Percentiles rank a stretch among this genome's conserved stretches.
phyloP scores from a whole-genome alignment of 2,888 invertebrate genomes.

The Rhopalosiphum nymphaeae region DNA sequence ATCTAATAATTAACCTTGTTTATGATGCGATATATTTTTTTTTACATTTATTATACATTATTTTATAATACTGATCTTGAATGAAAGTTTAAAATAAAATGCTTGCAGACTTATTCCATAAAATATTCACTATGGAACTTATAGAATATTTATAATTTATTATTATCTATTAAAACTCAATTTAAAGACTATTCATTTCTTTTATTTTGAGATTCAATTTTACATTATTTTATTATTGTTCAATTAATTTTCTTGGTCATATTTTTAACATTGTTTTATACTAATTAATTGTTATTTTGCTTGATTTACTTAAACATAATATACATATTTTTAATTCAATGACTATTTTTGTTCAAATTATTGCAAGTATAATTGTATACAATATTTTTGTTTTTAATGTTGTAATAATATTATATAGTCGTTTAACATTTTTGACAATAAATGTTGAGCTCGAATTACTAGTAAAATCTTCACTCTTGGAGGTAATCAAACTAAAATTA shows the following conservation, averaged over 20 bases:
- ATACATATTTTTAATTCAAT: neutral
- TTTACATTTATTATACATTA: neutral
- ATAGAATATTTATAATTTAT: neutral
- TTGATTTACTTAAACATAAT: neutral
- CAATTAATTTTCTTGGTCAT: neutral
- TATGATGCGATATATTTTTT: too few species aligned
- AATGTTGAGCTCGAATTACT: neutral
- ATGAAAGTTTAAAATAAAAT: neutral
- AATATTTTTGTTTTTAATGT: neutral
- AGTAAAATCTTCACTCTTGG: neutral
- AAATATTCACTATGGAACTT: neutral
- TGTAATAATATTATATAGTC: neutral
- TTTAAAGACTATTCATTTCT: neutral
- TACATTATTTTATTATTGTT: neutral
- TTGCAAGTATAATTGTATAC: neutral
- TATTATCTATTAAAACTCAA: neutral
- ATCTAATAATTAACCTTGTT: too few species aligned
- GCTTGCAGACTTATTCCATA: neutral
- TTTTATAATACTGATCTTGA: neutral
- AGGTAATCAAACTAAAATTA: neutral
- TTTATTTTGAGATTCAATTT: neutral
- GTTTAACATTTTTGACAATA: neutral
- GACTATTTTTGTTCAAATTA: neutral
- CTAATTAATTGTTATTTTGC: neutral
- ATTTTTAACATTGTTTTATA: neutral